Percentiles rank a stretch among this genome's conserved stretches.
phyloP scores from a whole-genome alignment of 2,797 vertebrate species.

The Mastacembelus armatus region DNA sequence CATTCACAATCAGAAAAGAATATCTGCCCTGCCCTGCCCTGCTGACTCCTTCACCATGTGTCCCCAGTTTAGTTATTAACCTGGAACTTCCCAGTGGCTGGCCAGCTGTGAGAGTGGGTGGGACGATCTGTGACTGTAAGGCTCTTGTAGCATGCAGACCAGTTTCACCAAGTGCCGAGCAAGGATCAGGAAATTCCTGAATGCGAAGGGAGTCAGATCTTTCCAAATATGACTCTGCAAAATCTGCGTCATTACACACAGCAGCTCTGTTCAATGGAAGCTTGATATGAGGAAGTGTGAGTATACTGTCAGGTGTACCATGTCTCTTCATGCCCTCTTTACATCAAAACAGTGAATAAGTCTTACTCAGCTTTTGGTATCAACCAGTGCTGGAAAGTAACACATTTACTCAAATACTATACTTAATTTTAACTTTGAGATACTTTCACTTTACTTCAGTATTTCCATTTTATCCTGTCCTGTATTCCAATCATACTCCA shows the following conservation, averaged over 20 bases:
- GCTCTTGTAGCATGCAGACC: slow-evolving; percentile 38
- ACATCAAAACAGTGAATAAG: slow-evolving; percentile 38
- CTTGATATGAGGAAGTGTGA: slow-evolving; percentile 21
- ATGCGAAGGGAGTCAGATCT: slow-evolving; percentile 60
- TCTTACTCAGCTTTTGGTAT: slow-evolving; percentile 13
- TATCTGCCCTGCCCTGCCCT: slow-evolving; percentile 59
- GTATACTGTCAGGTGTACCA: slow-evolving; percentile 43
- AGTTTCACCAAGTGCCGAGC: slow-evolving; percentile 62
- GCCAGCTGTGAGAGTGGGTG: slow-evolving; percentile 59
- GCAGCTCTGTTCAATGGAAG: slow-evolving; percentile 10
- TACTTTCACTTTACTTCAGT: not conserved
- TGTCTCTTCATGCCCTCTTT: slow-evolving; percentile 66
- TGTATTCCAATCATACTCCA: not conserved
- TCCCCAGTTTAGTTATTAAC: slow-evolving; percentile 80
- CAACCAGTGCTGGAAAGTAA: not conserved
- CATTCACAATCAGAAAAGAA: slow-evolving; percentile 44
- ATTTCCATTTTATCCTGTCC: not conserved
- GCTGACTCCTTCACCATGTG: slow-evolving; percentile 62
- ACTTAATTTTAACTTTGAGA: not conserved
- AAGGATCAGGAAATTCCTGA: slow-evolving; percentile 86
- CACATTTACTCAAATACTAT: not conserved
- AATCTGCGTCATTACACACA: slow-evolving; percentile 60
- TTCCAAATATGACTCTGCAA: slow-evolving; percentile 73
- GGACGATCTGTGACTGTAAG: slow-evolving; percentile 46
- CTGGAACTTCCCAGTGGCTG: slow-evolving; percentile 81